phyloP scores from a whole-genome alignment of 2,888 invertebrate genomes.

The Archaeoteleia sp. region DNA sequence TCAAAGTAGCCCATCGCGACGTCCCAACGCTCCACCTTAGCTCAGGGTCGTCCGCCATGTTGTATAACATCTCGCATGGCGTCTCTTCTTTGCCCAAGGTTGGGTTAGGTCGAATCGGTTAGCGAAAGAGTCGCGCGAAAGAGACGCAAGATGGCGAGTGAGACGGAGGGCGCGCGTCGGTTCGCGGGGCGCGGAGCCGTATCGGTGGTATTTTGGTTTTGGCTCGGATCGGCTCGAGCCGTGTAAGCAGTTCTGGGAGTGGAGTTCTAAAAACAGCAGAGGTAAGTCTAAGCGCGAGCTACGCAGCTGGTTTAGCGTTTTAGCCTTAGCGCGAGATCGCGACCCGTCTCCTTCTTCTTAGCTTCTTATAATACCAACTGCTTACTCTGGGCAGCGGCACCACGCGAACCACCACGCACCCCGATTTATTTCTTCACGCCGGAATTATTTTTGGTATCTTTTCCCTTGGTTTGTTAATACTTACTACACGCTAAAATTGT shows the following conservation, averaged over 20 bases:
- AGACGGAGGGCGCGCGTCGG: conserved; percentile 12
- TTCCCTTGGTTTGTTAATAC: conserved; percentile 72
- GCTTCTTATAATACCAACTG: conserved; percentile 37
- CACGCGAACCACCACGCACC: conserved; percentile 48
- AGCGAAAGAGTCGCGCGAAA: conserved; percentile 3
- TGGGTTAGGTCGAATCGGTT: conserved; percentile 44
- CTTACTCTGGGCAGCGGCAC: conserved; percentile 26
- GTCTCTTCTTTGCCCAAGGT: conserved; percentile 18
- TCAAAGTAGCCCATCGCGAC: neutral
- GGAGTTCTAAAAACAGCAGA: conserved; percentile 75
- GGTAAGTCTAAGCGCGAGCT: conserved; percentile 67
- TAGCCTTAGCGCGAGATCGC: conserved; percentile 28
- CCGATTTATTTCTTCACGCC: conserved; percentile 72
- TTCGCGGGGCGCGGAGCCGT: conserved; percentile 57
- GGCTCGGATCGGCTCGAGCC: conserved; percentile 73
- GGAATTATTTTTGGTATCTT: conserved; percentile 74
- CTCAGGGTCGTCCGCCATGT: too few species aligned
- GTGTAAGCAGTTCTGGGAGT: conserved; percentile 74
- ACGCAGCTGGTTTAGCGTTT: conserved; percentile 23
- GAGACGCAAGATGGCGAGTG: conserved; percentile 19
- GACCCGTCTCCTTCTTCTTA: conserved; percentile 34
- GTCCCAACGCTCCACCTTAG: conserved; percentile 25
- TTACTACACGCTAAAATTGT: conserved; percentile 58
- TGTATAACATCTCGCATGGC: conserved; percentile 2
- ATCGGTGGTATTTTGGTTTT: conserved; percentile 75